Evolutionary conservation across 2,888 invertebrate genomes (phyloP).

Genomic region (Oscheius sp.): DNA sequence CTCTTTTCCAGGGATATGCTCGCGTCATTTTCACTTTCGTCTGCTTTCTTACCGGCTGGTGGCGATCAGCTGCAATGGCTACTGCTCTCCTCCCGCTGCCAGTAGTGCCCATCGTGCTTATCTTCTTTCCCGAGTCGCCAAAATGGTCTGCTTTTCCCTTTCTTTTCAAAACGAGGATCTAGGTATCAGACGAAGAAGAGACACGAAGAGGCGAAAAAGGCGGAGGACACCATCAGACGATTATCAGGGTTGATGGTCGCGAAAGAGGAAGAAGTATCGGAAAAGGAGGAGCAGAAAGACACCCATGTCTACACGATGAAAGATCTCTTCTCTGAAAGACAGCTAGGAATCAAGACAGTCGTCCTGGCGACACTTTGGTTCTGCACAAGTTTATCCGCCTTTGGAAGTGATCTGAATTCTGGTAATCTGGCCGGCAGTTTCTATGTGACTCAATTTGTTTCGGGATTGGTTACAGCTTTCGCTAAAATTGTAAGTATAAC

Average conservation of each 20-base stretch:
- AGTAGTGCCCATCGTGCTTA: conserved; percentile 40
- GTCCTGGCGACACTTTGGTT: conserved; percentile 55
- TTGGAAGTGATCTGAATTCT: conserved; percentile 58
- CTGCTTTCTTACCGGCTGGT: conserved; percentile 50
- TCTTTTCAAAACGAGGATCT: not conserved
- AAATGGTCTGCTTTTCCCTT: conserved; percentile 43
- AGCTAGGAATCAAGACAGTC: conserved; percentile 45
- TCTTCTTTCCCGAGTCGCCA: conserved; percentile 53
- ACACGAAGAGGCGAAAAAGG: conserved; percentile 40
- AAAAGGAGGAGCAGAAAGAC: conserved; percentile 19
- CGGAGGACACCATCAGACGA: conserved; percentile 41
- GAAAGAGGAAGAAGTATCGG: not conserved
- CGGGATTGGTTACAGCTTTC: conserved; percentile 49
- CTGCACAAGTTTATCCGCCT: conserved; percentile 52
- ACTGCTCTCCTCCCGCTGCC: conserved; percentile 48
- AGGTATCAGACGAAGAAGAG: conserved; percentile 40
- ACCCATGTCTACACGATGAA: conserved; percentile 51
- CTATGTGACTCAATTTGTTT: conserved; percentile 55
- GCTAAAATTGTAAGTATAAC: conserved; percentile 50
- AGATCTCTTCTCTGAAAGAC: conserved; percentile 49
- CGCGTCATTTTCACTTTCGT: conserved; percentile 56
- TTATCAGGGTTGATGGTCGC: conserved; percentile 18
- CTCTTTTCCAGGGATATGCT: conserved; percentile 54
- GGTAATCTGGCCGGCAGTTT: conserved; percentile 56
- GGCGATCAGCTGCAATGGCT: conserved; percentile 50